A percentile compares a stretch with the other conserved stretches of the same genome.
Evolutionary conservation across 35 echinoderm and acorn worm species (phyloP).

Genomic region (Lytechinus pictus): DNA sequence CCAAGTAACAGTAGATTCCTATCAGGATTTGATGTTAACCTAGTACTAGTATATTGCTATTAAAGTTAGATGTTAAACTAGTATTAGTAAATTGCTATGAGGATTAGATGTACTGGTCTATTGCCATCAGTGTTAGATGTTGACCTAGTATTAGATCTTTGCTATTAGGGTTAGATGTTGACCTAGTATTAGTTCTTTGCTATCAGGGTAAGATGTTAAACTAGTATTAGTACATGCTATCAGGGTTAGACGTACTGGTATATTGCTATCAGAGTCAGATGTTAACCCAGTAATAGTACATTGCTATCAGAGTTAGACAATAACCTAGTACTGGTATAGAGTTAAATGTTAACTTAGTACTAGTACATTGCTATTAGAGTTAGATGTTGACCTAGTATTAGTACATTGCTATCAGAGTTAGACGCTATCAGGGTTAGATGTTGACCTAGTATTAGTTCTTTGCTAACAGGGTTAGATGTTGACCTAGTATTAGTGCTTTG

Average conservation of each 20-base stretch:
- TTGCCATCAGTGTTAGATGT: not conserved
- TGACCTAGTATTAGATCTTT: not conserved
- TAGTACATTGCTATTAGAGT: not conserved
- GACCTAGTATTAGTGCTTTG: not conserved
- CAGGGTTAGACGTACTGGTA: not conserved
- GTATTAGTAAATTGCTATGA: not conserved
- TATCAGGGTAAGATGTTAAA: not conserved
- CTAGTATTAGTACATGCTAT: not conserved
- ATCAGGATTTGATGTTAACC: not conserved
- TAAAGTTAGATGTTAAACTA: not conserved
- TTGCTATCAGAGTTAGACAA: not conserved
- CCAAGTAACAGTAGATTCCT: not conserved
- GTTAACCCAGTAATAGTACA: not conserved
- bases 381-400: no score
- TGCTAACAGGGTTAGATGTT: not conserved
- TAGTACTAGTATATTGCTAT: not conserved
- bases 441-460: not conserved
- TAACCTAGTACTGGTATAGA: not conserved
- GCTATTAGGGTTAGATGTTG: not conserved
- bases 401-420: not conserved
- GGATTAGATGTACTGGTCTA: not conserved
- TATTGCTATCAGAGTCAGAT: not conserved
- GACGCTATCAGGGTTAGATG: not conserved
- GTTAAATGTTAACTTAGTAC: not conserved
- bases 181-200: not conserved